A percentile compares a stretch with the other conserved stretches of the same genome.
Evolutionary conservation across 2,113 vertebrate species (phyloP).

Genomic region (Heptranchias perlo): DNA sequence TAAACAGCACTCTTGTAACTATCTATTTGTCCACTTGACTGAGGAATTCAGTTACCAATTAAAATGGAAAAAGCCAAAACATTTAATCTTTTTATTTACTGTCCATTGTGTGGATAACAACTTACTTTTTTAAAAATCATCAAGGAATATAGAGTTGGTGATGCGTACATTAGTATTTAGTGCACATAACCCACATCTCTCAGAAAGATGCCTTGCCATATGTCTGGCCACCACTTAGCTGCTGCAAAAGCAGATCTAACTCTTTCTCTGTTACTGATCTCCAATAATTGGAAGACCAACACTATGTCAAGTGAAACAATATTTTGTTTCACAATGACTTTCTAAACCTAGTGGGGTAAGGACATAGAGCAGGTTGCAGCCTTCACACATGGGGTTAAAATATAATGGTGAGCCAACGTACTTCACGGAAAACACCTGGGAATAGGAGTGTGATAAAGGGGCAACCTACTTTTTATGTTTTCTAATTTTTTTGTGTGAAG

Average conservation of each 20-base stretch:
- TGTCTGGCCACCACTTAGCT: too few species aligned
- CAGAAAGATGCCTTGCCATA: too few species aligned
- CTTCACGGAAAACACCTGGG: not conserved
- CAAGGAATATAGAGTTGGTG: too few species aligned
- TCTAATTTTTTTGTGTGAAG: not conserved
- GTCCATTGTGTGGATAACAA: not conserved
- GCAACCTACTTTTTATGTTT: not conserved
- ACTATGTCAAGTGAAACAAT: not conserved
- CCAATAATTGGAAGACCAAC: not conserved
- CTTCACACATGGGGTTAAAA: not conserved
- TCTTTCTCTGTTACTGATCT: not conserved
- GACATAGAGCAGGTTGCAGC: too few species aligned
- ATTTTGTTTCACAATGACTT: not conserved
- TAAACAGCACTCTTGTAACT: not conserved
- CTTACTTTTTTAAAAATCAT: not conserved
- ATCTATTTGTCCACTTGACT: not conserved
- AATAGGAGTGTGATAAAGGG: not conserved
- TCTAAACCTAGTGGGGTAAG: too few species aligned
- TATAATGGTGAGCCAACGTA: not conserved
- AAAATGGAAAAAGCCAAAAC: not conserved
- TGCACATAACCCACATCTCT: too few species aligned
- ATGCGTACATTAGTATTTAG: too few species aligned
- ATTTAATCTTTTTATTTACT: not conserved
- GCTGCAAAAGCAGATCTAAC: not conserved
- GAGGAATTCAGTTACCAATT: slow-evolving; percentile 17